Percentiles rank a stretch among this genome's conserved stretches.
Conservation (phyloP, 2,797 vertebrate genomes). For the Hafferia zeledoni region DNA sequence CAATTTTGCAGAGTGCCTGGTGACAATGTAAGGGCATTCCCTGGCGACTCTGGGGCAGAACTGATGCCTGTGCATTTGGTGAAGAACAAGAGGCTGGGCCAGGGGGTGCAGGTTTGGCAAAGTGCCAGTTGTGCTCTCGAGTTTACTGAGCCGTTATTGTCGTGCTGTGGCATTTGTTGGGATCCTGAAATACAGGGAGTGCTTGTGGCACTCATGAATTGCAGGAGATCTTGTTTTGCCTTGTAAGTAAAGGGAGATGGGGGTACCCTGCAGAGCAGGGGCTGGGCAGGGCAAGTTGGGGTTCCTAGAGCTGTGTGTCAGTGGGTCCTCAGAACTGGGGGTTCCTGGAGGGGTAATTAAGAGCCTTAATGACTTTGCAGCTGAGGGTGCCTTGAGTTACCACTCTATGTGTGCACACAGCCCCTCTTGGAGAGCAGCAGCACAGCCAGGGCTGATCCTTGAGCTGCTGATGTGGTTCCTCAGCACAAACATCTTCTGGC, state of each 20-base stretch:
- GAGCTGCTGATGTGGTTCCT: fast-evolving
- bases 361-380: not conserved
- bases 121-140: not conserved
- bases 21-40: not conserved
- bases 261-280: not conserved
- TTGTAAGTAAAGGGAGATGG: not conserved
- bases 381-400: not conserved
- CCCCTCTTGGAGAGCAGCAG: not conserved
- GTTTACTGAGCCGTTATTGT: not conserved
- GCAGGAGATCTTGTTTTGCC: fast-evolving
- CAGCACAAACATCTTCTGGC: fast-evolving
- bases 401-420: fast-evolving
- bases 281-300: not conserved
- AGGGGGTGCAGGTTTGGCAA: not conserved
- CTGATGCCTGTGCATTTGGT: fast-evolving
- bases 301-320: not conserved
- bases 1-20: not conserved
- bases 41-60: not conserved
- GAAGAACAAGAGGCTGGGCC: not conserved
- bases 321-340: fast-evolving
- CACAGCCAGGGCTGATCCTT: fast-evolving
- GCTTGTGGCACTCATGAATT: not conserved
- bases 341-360: not conserved
- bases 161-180: not conserved
- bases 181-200: not conserved